A percentile compares a stretch with the other conserved stretches of the same genome.
Conservation (phyloP, 2,888 invertebrate species). For the Macrosiphum euphorbiae region DNA sequence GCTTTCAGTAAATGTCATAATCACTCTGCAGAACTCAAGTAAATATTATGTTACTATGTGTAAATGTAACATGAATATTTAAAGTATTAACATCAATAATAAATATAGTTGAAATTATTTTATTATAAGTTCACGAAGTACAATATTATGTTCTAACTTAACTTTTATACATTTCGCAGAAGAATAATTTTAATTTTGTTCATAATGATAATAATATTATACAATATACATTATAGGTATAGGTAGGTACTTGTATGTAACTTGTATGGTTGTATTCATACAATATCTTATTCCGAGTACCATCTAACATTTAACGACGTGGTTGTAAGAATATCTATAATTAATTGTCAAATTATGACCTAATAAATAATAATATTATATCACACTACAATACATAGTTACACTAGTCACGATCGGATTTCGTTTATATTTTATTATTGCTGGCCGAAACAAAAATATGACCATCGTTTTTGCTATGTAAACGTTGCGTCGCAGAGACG, state of each 20-base stretch:
- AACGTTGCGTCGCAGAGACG: no score
- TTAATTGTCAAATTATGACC: no score
- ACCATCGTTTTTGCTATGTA: no score
- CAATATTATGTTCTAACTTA: neutral
- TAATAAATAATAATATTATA: no score
- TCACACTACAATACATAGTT: no score
- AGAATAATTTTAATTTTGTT: neutral
- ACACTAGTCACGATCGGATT: no score
- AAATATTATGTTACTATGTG: neutral
- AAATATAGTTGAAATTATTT: neutral
- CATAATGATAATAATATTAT: neutral
- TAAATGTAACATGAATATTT: neutral
- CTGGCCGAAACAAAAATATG: no score
- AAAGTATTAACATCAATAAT: neutral
- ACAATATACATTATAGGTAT: no score
- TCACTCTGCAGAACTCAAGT: neutral
- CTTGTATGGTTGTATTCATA: neutral
- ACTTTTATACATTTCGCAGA: neutral
- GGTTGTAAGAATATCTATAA: no score
- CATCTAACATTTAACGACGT: no score
- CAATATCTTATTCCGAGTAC: no score
- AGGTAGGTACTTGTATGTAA: neutral
- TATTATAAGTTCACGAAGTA: neutral
- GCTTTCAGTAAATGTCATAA: neutral
- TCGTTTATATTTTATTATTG: no score